Base-by-base conservation (phyloP, 2,888 invertebrate species). In the Pseudococcus viburni region DNA sequence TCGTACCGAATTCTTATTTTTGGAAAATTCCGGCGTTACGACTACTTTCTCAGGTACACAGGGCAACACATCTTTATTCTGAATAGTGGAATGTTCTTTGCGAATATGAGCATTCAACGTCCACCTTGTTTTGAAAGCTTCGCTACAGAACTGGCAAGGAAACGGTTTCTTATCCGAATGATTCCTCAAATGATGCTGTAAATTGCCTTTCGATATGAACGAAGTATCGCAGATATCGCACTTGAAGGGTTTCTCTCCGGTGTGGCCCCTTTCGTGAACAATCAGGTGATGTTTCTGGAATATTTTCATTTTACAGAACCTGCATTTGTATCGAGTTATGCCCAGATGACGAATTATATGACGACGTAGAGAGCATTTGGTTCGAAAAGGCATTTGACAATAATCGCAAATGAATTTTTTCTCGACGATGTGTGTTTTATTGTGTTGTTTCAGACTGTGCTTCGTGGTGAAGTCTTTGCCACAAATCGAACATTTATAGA, bases 261-360 rank as follows among this genome's bases (percentile, higher is more conserved):
- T 86, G 19, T 86, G 86, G 12, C 39, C 42, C 19, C 86, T 59
- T 59, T 86, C 86, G 42, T 86, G 86, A n/a, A 86, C 64, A 5
- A 64, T 42, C 5, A 86, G 22, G n/a, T 86, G 86, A 17, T 64
- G 51, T 42, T 86, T 86, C n/a, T 86, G 86, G 26, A 55, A 86
- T 26, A 86, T 86, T 12, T 86, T 86, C 86, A 68, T 68, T 86
- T 86, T 86, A 68, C 86, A 86, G 86, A 64, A 86, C 68, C 68
- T 33, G 33, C 86, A 86, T 68, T 86, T 86, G 33, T 42, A 86
- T 12, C 55, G 86, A 15, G 86, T 22, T 68, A 55, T 86, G n/a
- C 86, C 86, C 68, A 86, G 8, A 68, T 86, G 86, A 4, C 86
- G 86, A 19, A 59, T 33, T 7, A 86, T 86, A 42, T 86, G 86